Evolutionary conservation across 2,888 invertebrate species (phyloP).

Genomic region (Lamellibrachia columna): DNA sequence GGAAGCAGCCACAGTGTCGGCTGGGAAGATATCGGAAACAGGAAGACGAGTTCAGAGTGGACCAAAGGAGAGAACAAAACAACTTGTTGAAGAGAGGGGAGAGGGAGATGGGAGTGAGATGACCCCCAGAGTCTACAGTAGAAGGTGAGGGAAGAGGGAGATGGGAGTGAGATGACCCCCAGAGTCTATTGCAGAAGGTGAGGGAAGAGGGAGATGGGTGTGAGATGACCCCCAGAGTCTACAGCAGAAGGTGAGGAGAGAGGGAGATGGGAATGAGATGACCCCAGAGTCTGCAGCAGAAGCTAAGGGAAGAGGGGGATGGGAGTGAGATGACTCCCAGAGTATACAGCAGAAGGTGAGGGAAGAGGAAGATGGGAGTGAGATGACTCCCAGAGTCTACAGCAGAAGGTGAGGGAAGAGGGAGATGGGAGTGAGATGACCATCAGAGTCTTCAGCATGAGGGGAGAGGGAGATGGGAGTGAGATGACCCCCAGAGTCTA

Average conservation of each 20-base stretch:
- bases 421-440: not conserved
- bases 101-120: not conserved
- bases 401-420: not conserved
- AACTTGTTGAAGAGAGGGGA: slow-evolving; percentile 20
- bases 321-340: not conserved
- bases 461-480: not conserved
- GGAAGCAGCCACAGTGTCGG: not conserved
- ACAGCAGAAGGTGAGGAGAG: not conserved
- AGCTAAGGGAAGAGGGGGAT: not conserved
- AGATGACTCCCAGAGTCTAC: not conserved
- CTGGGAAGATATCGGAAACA: not conserved
- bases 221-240: not conserved
- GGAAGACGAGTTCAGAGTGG: slow-evolving; percentile 51
- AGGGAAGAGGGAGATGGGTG: not conserved
- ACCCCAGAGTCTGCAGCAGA: not conserved
- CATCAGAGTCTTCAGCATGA: not conserved
- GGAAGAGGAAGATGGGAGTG: not conserved
- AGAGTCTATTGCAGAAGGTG: not conserved
- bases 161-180: not conserved
- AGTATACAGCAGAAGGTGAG: not conserved
- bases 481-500: not conserved
- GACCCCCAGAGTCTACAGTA: not conserved
- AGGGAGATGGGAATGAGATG: not conserved
- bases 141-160: not conserved
- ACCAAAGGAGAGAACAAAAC: slow-evolving; percentile 53